Evolutionary conservation across 2,113 vertebrate genomes (phyloP), one percentile per base, ranked within the genome.

Genomic region (Toxostoma redivivum): DNA sequence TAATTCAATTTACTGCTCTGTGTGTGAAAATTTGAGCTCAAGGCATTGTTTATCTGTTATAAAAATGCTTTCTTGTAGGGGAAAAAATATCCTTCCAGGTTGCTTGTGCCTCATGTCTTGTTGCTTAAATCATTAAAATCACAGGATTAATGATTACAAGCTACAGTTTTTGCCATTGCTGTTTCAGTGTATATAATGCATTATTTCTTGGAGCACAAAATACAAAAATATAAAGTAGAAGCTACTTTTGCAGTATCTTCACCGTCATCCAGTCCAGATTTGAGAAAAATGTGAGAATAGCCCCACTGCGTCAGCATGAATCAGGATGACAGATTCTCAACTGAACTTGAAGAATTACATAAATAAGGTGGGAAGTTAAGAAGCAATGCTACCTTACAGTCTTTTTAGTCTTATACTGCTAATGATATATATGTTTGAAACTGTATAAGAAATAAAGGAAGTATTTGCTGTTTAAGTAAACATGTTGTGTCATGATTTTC

Each of bases 11-110:
- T 95, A 86, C 82, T 92, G 44, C 76, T 81, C 67, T 81, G 76
- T 81, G 93, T 96, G 93, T 93, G 94, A 95, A 96, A 95, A 96
- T 94, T 90, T 83, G 88, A 94, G 88, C 85, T 94, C 64, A 90
- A 86, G 92, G 82, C 90, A 76, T 28, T 81, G 67, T 93, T 94
- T 90, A 90, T 94, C 94, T 84, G 45, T 64, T 94, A 51, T 53
- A 91, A 93, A 94, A 96, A 81, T 79, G 83, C 79, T 88, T 95
- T 92, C 60, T 88, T 93, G 58, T 38, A 83, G 35, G 37, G 57
- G 20, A 54, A 73, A 62, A 93, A 86, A 12, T 44, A 67, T 93
- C 85, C 44, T 80, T 90, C 85, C 60, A 80, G n/a, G 57, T 80
- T 91, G 37, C 66, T 95, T 82, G 62, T 85, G 62, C 57, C 78